A percentile compares a stretch with the other conserved stretches of the same genome.
Conservation (phyloP, 2,797 vertebrate species). For the Neomorphus geoffroyi region DNA sequence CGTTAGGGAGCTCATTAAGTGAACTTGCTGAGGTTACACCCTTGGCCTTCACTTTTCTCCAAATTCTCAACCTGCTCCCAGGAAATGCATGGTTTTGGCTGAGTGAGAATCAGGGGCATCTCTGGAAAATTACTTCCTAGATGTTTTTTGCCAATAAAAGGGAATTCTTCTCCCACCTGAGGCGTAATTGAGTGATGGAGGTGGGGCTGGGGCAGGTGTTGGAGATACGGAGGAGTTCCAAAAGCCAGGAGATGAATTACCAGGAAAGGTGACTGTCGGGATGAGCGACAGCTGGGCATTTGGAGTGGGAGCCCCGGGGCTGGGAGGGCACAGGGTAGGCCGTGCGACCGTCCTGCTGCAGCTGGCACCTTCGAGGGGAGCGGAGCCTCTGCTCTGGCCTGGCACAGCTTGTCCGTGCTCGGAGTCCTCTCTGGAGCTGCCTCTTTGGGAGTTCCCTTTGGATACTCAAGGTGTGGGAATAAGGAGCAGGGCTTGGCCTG, state of each 20-base stretch:
- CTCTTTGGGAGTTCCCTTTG: neutral
- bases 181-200: accelerated
- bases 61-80: neutral
- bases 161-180: accelerated
- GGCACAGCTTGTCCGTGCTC: too few species aligned
- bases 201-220: neutral
- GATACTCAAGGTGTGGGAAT: neutral
- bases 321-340: too few species aligned
- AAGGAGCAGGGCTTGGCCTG: neutral
- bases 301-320: too few species aligned
- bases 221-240: neutral
- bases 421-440: too few species aligned
- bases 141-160: neutral
- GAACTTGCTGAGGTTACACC: too few species aligned
- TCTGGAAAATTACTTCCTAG: accelerated
- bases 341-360: too few species aligned
- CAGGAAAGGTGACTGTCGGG: too few species aligned
- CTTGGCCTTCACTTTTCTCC: neutral
- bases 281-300: too few species aligned
- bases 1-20: neutral
- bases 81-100: neutral
- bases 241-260: neutral
- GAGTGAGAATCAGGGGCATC: accelerated
- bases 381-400: too few species aligned
- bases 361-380: too few species aligned